These are phyloP conservation scores for Numenius arquata DNA, from an alignment of 2,113 vertebrate species.

Conservation along the genomic window DNA sequence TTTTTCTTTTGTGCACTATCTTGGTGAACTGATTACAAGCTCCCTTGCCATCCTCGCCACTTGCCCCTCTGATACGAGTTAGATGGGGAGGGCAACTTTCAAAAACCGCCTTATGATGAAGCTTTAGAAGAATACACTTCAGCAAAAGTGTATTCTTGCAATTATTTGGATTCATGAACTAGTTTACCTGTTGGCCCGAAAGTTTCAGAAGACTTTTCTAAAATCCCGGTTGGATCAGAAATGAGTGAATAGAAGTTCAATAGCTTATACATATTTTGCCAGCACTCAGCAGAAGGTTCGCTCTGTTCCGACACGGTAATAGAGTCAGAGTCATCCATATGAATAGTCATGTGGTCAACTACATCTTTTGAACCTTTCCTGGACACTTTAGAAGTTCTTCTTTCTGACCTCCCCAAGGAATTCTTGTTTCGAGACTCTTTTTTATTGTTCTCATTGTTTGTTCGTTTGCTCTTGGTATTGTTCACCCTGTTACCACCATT, in stretches of 20 bases:
- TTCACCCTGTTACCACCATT: conserved; percentile 86
- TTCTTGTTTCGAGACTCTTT: conserved; percentile 89
- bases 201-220: conserved; percentile 92
- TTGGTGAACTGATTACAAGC: not conserved
- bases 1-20: not conserved
- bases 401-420: conserved; percentile 87
- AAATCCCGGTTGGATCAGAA: conserved; percentile 95
- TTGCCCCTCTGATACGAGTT: not conserved
- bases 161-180: not conserved
- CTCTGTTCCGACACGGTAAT: conserved; percentile 98
- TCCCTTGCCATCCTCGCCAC: not conserved
- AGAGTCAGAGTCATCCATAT: conserved; percentile 98
- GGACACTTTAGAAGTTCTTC: conserved; percentile 93
- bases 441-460: conserved; percentile 78
- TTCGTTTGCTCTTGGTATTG: conserved; percentile 85
- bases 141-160: not conserved
- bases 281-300: conserved; percentile 96
- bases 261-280: conserved; percentile 99
- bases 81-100: not conserved
- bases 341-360: conserved; percentile 94
- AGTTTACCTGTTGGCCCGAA: conserved; percentile 83
- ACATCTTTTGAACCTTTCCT: conserved; percentile 96
- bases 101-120: not conserved
- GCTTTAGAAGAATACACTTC: not conserved
- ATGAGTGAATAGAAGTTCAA: conserved; percentile 99